phyloP scores from a whole-genome alignment of 2,888 invertebrate genomes.

The Sphecodes monilicornis region DNA sequence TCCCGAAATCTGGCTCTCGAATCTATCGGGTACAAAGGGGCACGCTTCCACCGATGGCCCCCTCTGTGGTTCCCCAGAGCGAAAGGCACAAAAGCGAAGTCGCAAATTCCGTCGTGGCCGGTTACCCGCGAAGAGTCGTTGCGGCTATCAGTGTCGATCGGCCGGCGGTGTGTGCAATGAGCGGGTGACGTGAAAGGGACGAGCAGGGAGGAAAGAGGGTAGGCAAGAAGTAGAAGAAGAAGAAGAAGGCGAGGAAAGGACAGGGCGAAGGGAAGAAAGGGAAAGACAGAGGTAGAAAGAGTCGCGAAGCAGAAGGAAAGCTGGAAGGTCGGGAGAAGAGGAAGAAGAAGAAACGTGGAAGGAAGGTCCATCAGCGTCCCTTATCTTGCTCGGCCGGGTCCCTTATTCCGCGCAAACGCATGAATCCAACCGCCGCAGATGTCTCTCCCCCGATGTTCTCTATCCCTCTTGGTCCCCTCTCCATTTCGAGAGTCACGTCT shows the following conservation, averaged over 20 bases:
- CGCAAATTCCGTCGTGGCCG: conserved; percentile 71
- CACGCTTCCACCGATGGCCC: conserved; percentile 36
- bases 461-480: conserved; percentile 36
- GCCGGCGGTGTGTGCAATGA: conserved; percentile 73
- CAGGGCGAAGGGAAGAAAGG: conserved; percentile 30
- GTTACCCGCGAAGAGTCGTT: conserved; percentile 67
- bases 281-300: conserved; percentile 25
- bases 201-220: conserved; percentile 16
- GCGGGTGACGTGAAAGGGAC: conserved; percentile 75
- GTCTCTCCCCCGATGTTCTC: conserved; percentile 51
- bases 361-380: conserved; percentile 73
- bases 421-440: conserved; percentile 71
- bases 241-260: conserved; percentile 8
- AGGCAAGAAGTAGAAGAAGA: background rate
- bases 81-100: conserved; percentile 61
- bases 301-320: conserved; percentile 8
- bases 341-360: conserved; percentile 27
- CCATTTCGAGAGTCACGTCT: conserved; percentile 16
- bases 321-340: conserved; percentile 3
- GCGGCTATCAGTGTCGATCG: conserved; percentile 86
- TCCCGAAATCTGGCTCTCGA: conserved; percentile 52
- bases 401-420: conserved; percentile 79
- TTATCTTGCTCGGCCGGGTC: conserved; percentile 76
- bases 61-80: conserved; percentile 40
- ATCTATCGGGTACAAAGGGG: conserved; percentile 56